Evolutionary conservation across 2,797 vertebrate genomes (phyloP), one percentile per base, ranked within the genome.

Genomic region (Champsocephalus gunnari): DNA sequence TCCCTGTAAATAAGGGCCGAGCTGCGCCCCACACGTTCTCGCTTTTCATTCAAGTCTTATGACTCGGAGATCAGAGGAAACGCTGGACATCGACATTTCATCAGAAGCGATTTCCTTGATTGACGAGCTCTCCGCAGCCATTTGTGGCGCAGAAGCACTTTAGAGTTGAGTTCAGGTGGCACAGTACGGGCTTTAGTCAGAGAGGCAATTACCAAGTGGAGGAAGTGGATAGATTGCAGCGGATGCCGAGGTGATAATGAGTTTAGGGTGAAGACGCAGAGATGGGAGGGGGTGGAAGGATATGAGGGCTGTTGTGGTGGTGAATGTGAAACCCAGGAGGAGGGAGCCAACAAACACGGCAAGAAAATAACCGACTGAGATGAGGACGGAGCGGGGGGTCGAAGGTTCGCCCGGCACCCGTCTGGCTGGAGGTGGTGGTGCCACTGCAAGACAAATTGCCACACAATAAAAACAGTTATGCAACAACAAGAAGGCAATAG

Each of bases 241-340:
- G 70, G 84, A 92, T 87, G 87, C 81, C 53, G 81, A 88, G 88
- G 87, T 90, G 85, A 92, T 90, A 90, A 91, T 88, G 88, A 84
- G 81, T 88, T 87, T 82, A 75, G 84, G 87, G 65, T 72, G 81
- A 53, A 51, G 73, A 71, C 56, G 58, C 38, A 74, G 74, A 74
- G 71, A 65, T 48, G 75, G 75, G 65, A 66, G 58, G 56, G 68
- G 53, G 62, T 75, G 77, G 86, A 96, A 96, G 96, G 96, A 97
- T 97, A 97, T 96, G 84, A 97, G 89, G 68, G 96, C 96, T 34
- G 96, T 96, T 88, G 96, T 90, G 71, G 96, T 82, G 48, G 95
- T 95, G 50, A 95, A 97, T 0, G 91, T 88, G 11, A 95, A 95
- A 72, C 96, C 96, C 90, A 96, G 90, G 48, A 95, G 92, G 86